Evolutionary conservation across 2,113 vertebrate species (phyloP), one percentile per base, ranked within the genome.

Genomic region (Cinclus cinclus): DNA sequence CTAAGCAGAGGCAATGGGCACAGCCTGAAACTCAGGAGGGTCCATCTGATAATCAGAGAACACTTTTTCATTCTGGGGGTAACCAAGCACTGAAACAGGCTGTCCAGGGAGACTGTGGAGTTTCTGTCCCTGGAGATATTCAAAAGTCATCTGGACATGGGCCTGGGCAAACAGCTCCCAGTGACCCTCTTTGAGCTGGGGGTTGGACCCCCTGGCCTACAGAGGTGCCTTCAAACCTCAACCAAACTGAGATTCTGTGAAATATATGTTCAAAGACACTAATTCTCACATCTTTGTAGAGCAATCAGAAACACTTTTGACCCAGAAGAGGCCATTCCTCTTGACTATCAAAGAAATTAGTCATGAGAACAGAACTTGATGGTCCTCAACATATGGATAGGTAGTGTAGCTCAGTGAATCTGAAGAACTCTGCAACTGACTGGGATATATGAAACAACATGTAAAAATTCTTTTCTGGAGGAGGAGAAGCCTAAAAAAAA

Each of bases 141-240:
- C 31, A 31, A 24, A 33, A 85, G 24, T 10, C 4, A 1, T 13
- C 31, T 58, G 39, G 25, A 31, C 13, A 30, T 56, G 10, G 27
- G 21, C 50, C 33, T 46, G 70, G 28, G 46, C 69, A 82, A 30
- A 30, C 3, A 13, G 23, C 11, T 86, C 20, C 69, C 5, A 0
- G 25, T 60, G 49, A 10, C 44, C 16, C 30, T 73, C 23, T 49
- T 28, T 58, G 24, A 33, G 28, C 35, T 16, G 59, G 6, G 21
- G 3, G 0, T 49, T 49, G 60, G 62, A 37, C 12, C 2, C 16
- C 2, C 16, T 25, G 42, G 37, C 21, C 6, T 33, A 15, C 55
- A 87, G 50, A 59, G 20, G 9, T 77, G 9, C 17, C 44, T 55
- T 55, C 55, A 55, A 70, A 23, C 33, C 18, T 70, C 55, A 74